phyloP scores from a whole-genome alignment of 2,113 vertebrate species.

The Glareola pratincola region DNA sequence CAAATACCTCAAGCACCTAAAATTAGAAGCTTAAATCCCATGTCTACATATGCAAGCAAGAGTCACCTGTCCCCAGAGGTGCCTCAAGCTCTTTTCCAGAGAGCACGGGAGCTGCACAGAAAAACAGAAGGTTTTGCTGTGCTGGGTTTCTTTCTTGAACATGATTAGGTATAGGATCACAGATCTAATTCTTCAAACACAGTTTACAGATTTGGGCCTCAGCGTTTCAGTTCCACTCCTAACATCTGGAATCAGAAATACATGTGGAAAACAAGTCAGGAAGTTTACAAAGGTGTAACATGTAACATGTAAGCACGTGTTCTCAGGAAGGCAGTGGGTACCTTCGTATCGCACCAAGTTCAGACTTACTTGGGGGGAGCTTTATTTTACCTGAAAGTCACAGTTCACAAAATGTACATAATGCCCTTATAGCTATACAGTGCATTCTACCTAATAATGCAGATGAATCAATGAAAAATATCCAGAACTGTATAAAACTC shows the following conservation, averaged over 20 bases:
- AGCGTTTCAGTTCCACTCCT: not conserved
- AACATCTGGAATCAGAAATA: not conserved
- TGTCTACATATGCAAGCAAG: not conserved
- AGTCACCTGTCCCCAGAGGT: not conserved
- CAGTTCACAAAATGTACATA: not conserved
- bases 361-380: not conserved
- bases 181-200: not conserved
- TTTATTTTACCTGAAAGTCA: not conserved
- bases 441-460: not conserved
- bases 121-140: not conserved
- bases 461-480: not conserved
- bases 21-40: not conserved
- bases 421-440: not conserved
- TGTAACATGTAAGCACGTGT: not conserved
- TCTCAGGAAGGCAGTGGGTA: not conserved
- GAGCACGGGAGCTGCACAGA: not conserved
- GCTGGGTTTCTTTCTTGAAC: not conserved
- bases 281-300: not conserved
- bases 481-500: not conserved
- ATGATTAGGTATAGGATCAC: not conserved
- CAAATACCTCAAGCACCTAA: not conserved
- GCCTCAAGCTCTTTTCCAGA: not conserved
- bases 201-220: not conserved
- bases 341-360: not conserved
- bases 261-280: not conserved